Percentiles rank a stretch among this genome's conserved stretches.
phyloP scores from a whole-genome alignment of 2,888 invertebrate genomes.

The Cheilosia variabilis region DNA sequence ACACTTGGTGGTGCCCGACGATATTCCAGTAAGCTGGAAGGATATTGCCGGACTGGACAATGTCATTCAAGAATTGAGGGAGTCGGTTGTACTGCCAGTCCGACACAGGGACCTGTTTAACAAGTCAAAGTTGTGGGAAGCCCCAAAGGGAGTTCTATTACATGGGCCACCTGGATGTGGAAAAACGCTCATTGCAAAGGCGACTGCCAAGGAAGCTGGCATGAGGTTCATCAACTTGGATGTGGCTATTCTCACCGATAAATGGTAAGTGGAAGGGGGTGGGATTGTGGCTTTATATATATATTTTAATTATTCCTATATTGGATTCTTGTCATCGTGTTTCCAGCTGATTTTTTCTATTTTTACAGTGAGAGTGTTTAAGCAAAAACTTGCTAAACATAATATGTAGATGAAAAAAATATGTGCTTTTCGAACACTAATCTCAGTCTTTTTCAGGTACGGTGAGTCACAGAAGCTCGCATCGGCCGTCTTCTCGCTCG shows the following conservation, averaged over 20 bases:
- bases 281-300: constrained; percentile 34
- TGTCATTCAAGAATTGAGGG: constrained; percentile 92
- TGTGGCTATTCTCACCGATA: constrained; percentile 95
- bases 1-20: constrained; percentile 93
- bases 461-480: constrained; percentile 98
- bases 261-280: constrained; percentile 86
- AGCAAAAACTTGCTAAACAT: too few relatives aligned
- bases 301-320: not conserved
- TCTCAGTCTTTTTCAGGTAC: constrained; percentile 84
- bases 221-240: constrained; percentile 96
- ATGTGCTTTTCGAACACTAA: not conserved
- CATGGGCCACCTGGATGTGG: constrained; percentile 99
- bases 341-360: not conserved
- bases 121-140: constrained; percentile 92
- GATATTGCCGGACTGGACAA: constrained; percentile 95
- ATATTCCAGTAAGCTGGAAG: constrained; percentile 90
- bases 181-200: constrained; percentile 98
- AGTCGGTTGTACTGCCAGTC: constrained; percentile 96
- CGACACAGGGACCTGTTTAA: constrained; percentile 91
- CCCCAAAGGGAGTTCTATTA: constrained; percentile 96
- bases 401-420: not conserved
- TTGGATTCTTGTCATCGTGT: not conserved
- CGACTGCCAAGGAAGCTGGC: constrained; percentile 95
- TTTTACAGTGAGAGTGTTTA: too few relatives aligned
- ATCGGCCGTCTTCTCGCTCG: constrained; percentile 96